Conservation (phyloP, 2,113 vertebrate species). For the Neodon shergylaensis region DNA sequence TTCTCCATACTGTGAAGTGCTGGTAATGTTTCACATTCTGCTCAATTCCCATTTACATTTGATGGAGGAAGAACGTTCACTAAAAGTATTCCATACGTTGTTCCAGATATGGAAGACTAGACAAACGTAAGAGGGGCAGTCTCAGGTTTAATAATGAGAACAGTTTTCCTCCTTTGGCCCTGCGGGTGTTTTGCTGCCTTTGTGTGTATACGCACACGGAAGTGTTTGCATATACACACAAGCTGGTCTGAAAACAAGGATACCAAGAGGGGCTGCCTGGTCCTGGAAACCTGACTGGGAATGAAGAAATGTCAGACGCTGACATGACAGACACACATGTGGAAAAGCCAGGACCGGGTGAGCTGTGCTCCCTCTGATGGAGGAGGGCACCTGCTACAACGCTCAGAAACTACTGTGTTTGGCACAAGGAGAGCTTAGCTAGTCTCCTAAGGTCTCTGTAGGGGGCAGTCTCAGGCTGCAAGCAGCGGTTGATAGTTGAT, state of each 20-base stretch:
- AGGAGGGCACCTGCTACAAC: too few species aligned
- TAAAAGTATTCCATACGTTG: not conserved
- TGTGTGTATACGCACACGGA: not conserved
- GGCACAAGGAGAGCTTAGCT: not conserved
- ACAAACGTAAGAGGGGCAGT: not conserved
- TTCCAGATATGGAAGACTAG: not conserved
- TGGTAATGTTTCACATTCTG: conserved; percentile 15
- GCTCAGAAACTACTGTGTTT: not conserved
- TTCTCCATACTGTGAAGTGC: not conserved
- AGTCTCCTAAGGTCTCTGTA: not conserved
- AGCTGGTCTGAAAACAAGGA: not conserved
- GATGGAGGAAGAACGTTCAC: not conserved
- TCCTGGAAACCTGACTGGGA: not conserved
- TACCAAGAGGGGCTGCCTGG: not conserved
- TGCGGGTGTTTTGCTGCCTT: not conserved
- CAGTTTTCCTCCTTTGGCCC: conserved; percentile 16
- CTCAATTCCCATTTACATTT: not conserved
- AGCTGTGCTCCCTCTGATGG: not conserved
- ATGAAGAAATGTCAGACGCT: not conserved
- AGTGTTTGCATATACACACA: not conserved
- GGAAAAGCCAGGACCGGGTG: not conserved
- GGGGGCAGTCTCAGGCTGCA: not conserved
- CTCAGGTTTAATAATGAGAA: not conserved
- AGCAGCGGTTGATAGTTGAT: not conserved
- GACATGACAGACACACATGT: not conserved